Evolutionary conservation across 2,797 vertebrate genomes (phyloP).

Genomic region (Mus caroli): DNA sequence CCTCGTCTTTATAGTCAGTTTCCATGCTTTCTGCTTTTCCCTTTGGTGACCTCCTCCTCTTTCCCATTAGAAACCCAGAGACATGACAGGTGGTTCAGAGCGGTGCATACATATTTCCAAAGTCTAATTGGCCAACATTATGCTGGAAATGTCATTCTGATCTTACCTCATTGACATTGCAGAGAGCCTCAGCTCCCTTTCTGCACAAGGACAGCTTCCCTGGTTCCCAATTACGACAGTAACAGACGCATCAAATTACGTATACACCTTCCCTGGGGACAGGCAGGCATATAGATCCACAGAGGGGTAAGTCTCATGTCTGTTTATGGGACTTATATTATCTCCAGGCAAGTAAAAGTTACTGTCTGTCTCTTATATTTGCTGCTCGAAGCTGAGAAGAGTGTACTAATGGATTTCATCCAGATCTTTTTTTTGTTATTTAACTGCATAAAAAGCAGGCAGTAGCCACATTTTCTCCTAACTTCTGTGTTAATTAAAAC

Average conservation of each 20-base stretch:
- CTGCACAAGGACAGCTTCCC: neutral
- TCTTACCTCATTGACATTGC: slow-evolving; percentile 59
- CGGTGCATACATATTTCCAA: slow-evolving; percentile 7
- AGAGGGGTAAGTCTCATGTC: slow-evolving; percentile 45
- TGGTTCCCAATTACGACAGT: slow-evolving; percentile 69
- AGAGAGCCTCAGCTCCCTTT: slow-evolving; percentile 6
- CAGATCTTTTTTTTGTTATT: neutral
- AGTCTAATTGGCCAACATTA: slow-evolving; percentile 75
- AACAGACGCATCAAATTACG: slow-evolving; percentile 56
- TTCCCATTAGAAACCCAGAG: slow-evolving; percentile 46
- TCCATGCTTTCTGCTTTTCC: slow-evolving; percentile 22
- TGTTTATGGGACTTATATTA: slow-evolving; percentile 51
- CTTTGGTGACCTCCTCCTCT: slow-evolving; percentile 39
- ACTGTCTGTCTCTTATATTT: slow-evolving; percentile 30
- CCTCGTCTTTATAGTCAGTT: neutral
- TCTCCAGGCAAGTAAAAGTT: slow-evolving; percentile 54
- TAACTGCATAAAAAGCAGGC: slow-evolving; percentile 16
- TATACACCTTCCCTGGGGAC: slow-evolving; percentile 65
- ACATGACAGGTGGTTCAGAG: slow-evolving; percentile 61
- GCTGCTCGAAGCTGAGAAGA: slow-evolving; percentile 26
- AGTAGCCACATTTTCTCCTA: neutral
- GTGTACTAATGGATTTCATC: neutral
- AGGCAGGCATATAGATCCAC: slow-evolving; percentile 48
- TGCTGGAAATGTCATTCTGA: slow-evolving; percentile 60
- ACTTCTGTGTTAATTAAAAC: neutral